Conservation (phyloP, 2,113 vertebrate genomes). For the Peromyscus californicus region DNA sequence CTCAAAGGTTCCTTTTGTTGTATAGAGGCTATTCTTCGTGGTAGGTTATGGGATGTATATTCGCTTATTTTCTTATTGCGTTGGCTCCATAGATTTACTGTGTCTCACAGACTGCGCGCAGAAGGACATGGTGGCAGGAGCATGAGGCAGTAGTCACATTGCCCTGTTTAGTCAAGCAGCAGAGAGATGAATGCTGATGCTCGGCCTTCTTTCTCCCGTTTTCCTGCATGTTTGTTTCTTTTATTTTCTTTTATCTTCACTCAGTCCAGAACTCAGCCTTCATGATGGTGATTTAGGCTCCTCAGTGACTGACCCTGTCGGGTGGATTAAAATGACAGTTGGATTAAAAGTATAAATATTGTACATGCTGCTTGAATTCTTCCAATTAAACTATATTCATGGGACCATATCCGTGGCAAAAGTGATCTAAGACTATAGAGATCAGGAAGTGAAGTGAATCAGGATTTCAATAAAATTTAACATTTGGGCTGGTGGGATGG, state of each 20-base stretch:
- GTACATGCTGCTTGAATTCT: neutral
- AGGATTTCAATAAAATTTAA: constrained; percentile 4
- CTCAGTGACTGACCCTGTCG: neutral
- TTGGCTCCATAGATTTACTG: neutral
- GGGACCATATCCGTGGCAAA: neutral
- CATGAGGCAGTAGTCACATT: neutral
- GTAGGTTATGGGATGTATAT: neutral
- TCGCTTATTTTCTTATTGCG: neutral
- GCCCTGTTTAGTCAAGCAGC: neutral
- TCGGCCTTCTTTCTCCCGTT: neutral
- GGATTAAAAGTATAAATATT: neutral
- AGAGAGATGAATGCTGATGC: neutral
- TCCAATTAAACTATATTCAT: constrained; percentile 1
- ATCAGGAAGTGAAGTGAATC: neutral
- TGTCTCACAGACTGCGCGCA: neutral
- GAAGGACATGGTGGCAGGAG: neutral
- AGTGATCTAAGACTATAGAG: neutral
- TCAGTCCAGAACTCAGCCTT: neutral
- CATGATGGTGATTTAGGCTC: neutral
- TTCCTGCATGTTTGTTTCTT: neutral
- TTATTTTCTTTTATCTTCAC: neutral
- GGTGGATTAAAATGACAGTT: neutral
- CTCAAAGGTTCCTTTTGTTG: neutral
- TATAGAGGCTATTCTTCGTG: neutral
- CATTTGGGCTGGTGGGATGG: neutral